phyloP scores from a whole-genome alignment of 2,797 vertebrate genomes.

The Tiaroga cobitis region DNA sequence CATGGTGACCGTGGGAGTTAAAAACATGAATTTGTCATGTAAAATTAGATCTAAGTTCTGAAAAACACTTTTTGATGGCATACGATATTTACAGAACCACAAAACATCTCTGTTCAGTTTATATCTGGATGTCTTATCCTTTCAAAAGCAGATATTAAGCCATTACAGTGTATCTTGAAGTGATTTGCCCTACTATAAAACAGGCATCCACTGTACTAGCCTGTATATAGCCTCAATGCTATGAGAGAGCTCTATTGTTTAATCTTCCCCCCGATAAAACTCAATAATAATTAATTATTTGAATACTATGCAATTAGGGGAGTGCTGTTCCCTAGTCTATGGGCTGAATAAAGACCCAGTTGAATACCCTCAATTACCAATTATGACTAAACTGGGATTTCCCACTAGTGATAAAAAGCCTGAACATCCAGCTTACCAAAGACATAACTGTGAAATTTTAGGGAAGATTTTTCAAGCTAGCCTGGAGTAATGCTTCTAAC shows the following conservation, averaged over 20 bases:
- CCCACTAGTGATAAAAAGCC: constrained; percentile 12
- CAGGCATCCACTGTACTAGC: constrained; percentile 6
- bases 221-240: constrained; percentile 8
- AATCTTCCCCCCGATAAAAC: constrained; percentile 12
- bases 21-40: not conserved
- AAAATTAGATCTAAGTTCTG: not conserved
- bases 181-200: not conserved
- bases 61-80: not conserved
- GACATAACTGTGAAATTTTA: not conserved
- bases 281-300: constrained; percentile 5
- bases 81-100: not conserved
- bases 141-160: constrained; percentile 7
- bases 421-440: constrained; percentile 4
- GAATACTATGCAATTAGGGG: constrained; percentile 34
- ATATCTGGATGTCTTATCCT: not conserved
- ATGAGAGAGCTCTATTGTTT: constrained; percentile 32
- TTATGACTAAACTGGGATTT: constrained; percentile 27
- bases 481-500: not conserved
- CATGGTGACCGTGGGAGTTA: not conserved
- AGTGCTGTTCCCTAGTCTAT: not conserved
- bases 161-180: constrained; percentile 16
- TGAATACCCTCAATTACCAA: constrained; percentile 34
- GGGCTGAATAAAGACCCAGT: constrained; percentile 33
- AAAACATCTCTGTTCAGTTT: not conserved
- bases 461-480: constrained; percentile 5